Base-by-base conservation (phyloP, 2,888 invertebrate genomes). In the Thymelicus sylvestris region DNA sequence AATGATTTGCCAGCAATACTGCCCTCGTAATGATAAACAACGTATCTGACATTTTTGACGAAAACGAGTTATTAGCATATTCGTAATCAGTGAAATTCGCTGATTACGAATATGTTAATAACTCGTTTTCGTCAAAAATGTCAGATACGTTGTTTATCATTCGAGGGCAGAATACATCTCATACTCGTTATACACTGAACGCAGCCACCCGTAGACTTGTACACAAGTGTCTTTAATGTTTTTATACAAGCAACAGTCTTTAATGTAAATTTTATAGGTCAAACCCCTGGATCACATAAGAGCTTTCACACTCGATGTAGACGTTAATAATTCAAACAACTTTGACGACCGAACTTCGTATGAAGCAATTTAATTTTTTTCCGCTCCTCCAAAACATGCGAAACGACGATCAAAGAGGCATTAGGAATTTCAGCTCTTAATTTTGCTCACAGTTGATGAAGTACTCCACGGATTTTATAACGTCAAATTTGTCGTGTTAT, bases 351-450 rank as follows among this genome's bases (percentile, higher is more conserved):
- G 67, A 82, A 84, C 80, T 85, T 81, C 79, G 76, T 83, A 82
- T 81, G 81, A 81, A 81, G 81, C 81, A 81, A 85, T 85, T 85
- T 81, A 76, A 81, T 84, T 85, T 88, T 86, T 86, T 84, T 79
- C 72, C 75, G 44, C 77, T 75, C 72, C 67, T 67, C 67, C 66
- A 61, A 70, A 84, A 86, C 90, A 91, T 89, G 91, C 91, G 80
- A 91, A 80, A 80, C 75, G 77, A 76, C 85, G 82, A 91, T 91
- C 88, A 90, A 86, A 84, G 83, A 79, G 73, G 83, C 86, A 84
- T 89, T 86, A 87, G 80, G 81, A 83, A 82, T 84, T 85, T 86
- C 83, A 87, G 81, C 80, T 82, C 86, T 86, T 81, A 85, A 87
- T 86, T 77, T 77, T 74, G 67, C 72, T 55, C 59, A 73, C 57